Base-by-base conservation (phyloP, 2,888 invertebrate genomes). In the Caenorhabditis wallacei region DNA sequence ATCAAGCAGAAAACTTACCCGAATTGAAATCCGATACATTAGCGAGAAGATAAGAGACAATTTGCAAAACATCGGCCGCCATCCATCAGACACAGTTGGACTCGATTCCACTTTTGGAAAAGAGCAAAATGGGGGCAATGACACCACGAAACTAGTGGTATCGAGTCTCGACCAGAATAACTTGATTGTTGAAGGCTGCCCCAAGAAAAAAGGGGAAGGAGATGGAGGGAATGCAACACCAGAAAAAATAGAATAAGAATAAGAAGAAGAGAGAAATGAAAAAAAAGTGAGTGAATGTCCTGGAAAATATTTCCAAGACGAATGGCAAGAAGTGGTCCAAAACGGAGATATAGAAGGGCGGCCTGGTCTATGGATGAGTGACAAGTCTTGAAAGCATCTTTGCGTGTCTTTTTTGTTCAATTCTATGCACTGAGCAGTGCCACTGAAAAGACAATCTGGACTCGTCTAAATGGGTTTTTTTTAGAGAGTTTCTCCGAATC, bases 61-160 rank as follows among this genome's bases (percentile, higher is more conserved):
- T 82, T 85, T 90, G 90, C 56, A 91, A 87, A 61, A 91, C 87
- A 85, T 90, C 91, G 61, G 90, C 88, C 57, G 90, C 90, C 90
- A 89, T 89, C 70, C 74, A 72, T 76, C 80, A 80, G 72, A 22
- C 46, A 53, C 22, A 70, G 63, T 57, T 24, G 37, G 37, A n/a
- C 59, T 40, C 54, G 61, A 51, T 59, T 57, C 51, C 71, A 51
- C 57, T 48, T 51, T 57, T 48, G 37, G 53, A 61, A 71, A 63
- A 63, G 63, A 63, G 63, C 61, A 72, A 63, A 51, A 48, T 59
- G 40, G 51, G 63, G 72, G 30, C 40, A 30, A 48, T 30, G 51
- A 40, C 48, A 71, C 46, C 43, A 63, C 63, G 46, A 68, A 71
- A 71, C 57, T 43, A 22, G 20, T 56, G 70, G 24, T 3, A 8